Base-by-base conservation (phyloP, 1,140 invertebrate genomes). In the Drosophila sproati region DNA sequence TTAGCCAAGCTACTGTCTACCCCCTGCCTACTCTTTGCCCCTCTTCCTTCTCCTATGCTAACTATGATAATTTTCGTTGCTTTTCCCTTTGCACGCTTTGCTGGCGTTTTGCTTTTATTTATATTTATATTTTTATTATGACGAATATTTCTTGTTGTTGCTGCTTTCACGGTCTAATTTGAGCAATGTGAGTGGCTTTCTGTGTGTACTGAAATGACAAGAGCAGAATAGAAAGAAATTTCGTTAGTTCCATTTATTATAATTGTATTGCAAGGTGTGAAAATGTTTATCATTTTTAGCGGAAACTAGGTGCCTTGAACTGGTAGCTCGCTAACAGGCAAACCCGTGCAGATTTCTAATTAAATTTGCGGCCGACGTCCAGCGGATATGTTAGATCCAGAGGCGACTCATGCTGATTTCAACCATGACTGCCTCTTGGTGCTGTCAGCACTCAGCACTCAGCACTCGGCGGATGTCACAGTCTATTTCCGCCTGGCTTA, bases 241-340 rank as follows among this genome's bases (percentile, higher is more conserved):
- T 83, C 56, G 80, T 88, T 80, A 80, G 85, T 88, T 83, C 20
- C 20, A 20, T 20, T 20, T 20, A 20, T 20, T 20, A 20, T 20
- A 88, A 87, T 88, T 83, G 80, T 88, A 63, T 74, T 68, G 63
- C 66, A 88, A 89, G 77, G 85, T 89, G 80, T 80, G 77, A 78
- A 77, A 74, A 82, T 71, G 60, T 78, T 45, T 68, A 47, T 61
- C 39, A 7, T n/a, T 74, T 41, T 29, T 66, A 51, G 63, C 83
- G 85, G 85, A 88, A 83, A 69, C 77, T 64, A 79, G 83, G 83
- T 80, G 77, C 83, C 78, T 88, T 88, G 85, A 88, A 88, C 85
- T n/a, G n/a, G n/a, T 72, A 71, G 50, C 68, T 63, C 62, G 64
- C 35, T 64, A 31, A 10, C 39, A 82, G 60, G 29, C 64, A 64